phyloP scores from a whole-genome alignment of 2,888 invertebrate species.

The Aspidiotus destructor region DNA sequence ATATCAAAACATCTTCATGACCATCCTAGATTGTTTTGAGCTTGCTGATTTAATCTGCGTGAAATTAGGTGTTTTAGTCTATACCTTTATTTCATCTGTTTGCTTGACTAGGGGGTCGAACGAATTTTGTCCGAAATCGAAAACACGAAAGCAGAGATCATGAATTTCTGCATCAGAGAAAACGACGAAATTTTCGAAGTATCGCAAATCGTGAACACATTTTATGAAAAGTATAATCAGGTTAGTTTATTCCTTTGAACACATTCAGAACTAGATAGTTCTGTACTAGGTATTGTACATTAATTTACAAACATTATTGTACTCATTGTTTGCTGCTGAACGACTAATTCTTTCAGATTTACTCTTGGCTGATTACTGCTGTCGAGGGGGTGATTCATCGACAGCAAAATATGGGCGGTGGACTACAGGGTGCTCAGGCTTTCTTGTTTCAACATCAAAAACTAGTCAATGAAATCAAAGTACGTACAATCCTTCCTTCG shows the following conservation, averaged over 20 bases:
- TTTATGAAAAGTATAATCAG: constrained; percentile 58
- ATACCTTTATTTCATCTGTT: background rate
- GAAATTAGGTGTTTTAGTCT: too few relatives aligned
- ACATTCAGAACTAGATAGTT: background rate
- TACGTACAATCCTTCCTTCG: constrained; percentile 40
- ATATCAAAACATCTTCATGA: too few relatives aligned
- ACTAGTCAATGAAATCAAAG: constrained; percentile 61
- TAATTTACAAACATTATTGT: background rate
- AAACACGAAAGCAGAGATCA: constrained; percentile 57
- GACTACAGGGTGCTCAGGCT: constrained; percentile 55
- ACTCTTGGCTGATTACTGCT: constrained; percentile 63
- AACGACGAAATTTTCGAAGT: constrained; percentile 59
- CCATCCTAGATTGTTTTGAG: too few relatives aligned
- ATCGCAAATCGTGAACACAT: constrained; percentile 57
- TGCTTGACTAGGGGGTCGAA: constrained; percentile 48
- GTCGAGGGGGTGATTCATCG: constrained; percentile 63
- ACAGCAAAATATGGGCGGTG: constrained; percentile 64
- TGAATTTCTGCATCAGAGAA: constrained; percentile 55
- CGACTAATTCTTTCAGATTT: constrained; percentile 43
- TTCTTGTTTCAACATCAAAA: constrained; percentile 64
- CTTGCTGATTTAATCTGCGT: too few relatives aligned
- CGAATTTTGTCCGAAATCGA: constrained; percentile 61
- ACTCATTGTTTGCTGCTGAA: constrained; percentile 12
- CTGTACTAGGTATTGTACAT: too few relatives aligned
- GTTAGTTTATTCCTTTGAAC: constrained; percentile 38